These are phyloP conservation scores for Maconellicoccus hirsutus DNA, from an alignment of 1,140 invertebrate species.

Conservation along the genomic window DNA sequence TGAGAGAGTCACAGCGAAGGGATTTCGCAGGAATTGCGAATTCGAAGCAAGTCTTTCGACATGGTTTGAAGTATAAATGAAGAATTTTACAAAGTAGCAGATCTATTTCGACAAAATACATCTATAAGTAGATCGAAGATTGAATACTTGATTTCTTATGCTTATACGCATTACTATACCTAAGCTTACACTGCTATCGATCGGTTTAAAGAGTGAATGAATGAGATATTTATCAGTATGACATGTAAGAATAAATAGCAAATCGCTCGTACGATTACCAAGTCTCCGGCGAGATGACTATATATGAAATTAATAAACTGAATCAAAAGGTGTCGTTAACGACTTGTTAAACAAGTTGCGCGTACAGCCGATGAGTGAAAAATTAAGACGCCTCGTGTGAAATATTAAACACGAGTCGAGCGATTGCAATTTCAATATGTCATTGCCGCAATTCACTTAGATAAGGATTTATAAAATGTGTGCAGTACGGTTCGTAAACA, in stretches of 20 bases:
- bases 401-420: constrained; percentile 3
- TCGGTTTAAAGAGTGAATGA: too few species aligned
- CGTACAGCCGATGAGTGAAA: not conserved
- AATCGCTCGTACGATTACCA: not conserved
- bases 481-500: constrained; percentile 7
- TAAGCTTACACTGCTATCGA: too few species aligned
- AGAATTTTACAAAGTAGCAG: too few species aligned
- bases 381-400: constrained; percentile 7
- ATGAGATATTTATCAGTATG: not conserved
- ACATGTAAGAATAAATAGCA: not conserved
- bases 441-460: constrained; percentile 2
- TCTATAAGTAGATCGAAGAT: too few species aligned
- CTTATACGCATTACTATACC: too few species aligned
- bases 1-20: too few species aligned
- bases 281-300: not conserved
- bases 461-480: constrained; percentile 9
- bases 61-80: too few species aligned
- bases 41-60: too few species aligned
- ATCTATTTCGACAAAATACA: too few species aligned
- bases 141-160: too few species aligned
- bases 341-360: not conserved
- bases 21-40: too few species aligned
- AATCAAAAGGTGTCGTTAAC: constrained; percentile 4
- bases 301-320: constrained; percentile 10
- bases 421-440: constrained; percentile 9